Evolutionary conservation across 2,888 invertebrate species (phyloP).

Genomic region (Sycophila texana): DNA sequence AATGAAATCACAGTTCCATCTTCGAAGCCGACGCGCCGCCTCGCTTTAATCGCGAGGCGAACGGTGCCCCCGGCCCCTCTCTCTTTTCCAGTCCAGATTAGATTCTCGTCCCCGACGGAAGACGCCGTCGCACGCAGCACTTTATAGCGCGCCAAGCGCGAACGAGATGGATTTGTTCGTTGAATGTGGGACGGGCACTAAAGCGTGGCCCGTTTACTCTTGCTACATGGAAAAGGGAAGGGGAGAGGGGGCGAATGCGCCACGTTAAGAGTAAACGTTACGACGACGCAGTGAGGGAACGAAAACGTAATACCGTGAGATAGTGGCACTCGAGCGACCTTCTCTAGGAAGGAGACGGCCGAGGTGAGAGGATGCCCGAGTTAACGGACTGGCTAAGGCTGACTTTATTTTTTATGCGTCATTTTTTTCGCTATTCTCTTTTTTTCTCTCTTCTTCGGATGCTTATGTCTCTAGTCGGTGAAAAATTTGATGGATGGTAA

Average conservation of each 20-base stretch:
- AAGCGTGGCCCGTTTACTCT: constrained; percentile 11
- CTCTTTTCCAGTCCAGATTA: too few species aligned
- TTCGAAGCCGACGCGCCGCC: too few species aligned
- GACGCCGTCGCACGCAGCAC: too few species aligned
- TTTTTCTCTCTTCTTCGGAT: not conserved
- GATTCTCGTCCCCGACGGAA: too few species aligned
- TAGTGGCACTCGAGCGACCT: not conserved
- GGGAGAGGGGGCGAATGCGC: not conserved
- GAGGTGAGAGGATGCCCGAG: not conserved
- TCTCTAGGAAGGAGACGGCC: not conserved
- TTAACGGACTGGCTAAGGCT: constrained; percentile 3
- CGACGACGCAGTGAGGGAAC: constrained; percentile 7
- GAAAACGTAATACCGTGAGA: constrained; percentile 23
- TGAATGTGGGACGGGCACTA: not conserved
- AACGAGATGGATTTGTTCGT: constrained; percentile 27
- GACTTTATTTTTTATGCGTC: constrained; percentile 2
- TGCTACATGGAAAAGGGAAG: not conserved
- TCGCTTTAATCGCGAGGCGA: too few species aligned
- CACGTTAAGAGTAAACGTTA: constrained; percentile 20
- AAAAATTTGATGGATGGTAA: too few species aligned
- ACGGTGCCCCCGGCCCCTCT: too few species aligned
- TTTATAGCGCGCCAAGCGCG: too few species aligned
- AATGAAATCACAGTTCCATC: too few species aligned
- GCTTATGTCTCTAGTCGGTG: too few species aligned
- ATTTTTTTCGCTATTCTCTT: not conserved